These are phyloP conservation scores for Montipora capricornis DNA, from an alignment of 64 coral and sea anemone species.

Conservation along the genomic window DNA sequence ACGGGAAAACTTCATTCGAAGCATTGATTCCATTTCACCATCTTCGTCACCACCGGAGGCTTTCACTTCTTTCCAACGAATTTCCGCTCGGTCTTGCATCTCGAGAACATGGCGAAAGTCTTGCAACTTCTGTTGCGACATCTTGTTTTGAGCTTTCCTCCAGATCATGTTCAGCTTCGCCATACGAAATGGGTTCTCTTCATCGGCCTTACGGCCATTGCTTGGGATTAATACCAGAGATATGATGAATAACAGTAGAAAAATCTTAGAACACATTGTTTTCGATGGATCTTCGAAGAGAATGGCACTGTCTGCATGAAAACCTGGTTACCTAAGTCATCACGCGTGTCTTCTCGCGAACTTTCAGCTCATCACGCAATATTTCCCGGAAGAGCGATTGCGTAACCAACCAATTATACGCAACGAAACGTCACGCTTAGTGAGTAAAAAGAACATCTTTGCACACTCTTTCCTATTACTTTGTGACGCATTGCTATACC, in stretches of 20 bases:
- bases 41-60: constrained; percentile 65
- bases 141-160: constrained; percentile 86
- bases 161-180: constrained; percentile 87
- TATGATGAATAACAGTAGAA: not conserved
- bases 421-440: no score
- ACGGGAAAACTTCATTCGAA: constrained; percentile 59
- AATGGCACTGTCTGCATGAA: not conserved
- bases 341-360: not conserved
- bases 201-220: not conserved
- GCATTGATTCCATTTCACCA: constrained; percentile 67
- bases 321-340: not conserved
- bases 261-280: not conserved
- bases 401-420: no score
- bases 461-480: no score
- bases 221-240: not conserved
- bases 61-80: constrained; percentile 84
- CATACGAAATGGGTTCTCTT: constrained; percentile 73
- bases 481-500: no score
- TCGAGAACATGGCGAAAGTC: constrained; percentile 54
- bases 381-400: no score
- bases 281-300: not conserved
- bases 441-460: no score
- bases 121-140: constrained; percentile 77
- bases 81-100: constrained; percentile 76
- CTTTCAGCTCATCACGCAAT: not conserved